phyloP scores from a whole-genome alignment of 2,888 invertebrate genomes.

The Sylvicola cinctus region DNA sequence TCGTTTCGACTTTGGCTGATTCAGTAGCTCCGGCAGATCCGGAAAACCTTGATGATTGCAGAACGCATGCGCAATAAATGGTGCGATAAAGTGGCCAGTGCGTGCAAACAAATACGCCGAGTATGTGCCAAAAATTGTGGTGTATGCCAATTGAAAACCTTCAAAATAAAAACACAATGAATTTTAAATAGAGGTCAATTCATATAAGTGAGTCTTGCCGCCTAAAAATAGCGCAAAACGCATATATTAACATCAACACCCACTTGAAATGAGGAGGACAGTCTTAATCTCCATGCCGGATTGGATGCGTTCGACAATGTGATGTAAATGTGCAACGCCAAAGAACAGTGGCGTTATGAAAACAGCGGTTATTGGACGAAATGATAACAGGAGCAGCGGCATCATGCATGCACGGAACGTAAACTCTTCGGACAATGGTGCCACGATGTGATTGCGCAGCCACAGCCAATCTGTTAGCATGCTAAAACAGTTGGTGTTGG shows the following conservation, averaged over 20 bases:
- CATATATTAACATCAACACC: too few species aligned
- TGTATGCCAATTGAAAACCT: constrained; percentile 81
- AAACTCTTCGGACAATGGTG: constrained; percentile 88
- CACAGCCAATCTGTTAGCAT: constrained; percentile 56
- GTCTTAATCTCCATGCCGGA: constrained; percentile 45
- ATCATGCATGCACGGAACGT: constrained; percentile 91
- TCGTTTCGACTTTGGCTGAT: constrained; percentile 33
- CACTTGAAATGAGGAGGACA: constrained; percentile 53
- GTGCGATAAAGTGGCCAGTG: constrained; percentile 78
- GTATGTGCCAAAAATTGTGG: constrained; percentile 84
- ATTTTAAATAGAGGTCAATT: constrained; percentile 13
- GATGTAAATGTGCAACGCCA: constrained; percentile 87
- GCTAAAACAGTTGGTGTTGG: constrained; percentile 37
- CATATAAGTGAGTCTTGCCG: not conserved
- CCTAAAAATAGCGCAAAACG: too few species aligned
- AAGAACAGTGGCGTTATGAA: constrained; percentile 79
- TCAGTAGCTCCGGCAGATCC: constrained; percentile 51
- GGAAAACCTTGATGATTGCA: constrained; percentile 97
- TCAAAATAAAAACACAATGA: too few species aligned
- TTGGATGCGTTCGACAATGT: constrained; percentile 60
- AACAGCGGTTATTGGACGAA: constrained; percentile 50
- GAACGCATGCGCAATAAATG: constrained; percentile 76
- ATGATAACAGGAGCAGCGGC: constrained; percentile 68
- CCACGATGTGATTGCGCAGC: constrained; percentile 76
- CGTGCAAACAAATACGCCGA: constrained; percentile 79